Evolutionary conservation across 1,140 invertebrate species (phyloP).

Genomic region (Tribolium castaneum): DNA sequence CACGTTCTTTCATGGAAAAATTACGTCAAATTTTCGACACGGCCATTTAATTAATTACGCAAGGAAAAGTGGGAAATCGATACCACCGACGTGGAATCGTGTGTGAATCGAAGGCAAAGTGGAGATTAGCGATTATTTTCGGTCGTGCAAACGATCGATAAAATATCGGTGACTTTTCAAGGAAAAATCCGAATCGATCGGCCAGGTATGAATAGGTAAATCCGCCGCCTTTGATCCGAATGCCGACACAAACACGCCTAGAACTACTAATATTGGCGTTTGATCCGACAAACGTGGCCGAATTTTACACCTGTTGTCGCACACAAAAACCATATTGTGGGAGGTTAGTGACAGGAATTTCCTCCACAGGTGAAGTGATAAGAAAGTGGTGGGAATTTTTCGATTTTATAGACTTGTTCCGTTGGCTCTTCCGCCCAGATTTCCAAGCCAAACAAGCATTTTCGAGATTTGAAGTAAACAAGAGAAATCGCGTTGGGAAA

Average conservation of each 20-base stretch:
- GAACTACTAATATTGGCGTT: slow-evolving; percentile 46
- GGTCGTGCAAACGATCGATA: slow-evolving; percentile 46
- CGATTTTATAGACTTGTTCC: slow-evolving; percentile 42
- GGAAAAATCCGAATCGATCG: slow-evolving; percentile 24
- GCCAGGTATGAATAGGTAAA: slow-evolving; percentile 28
- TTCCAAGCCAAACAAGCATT: background rate
- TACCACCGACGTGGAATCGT: slow-evolving; percentile 33
- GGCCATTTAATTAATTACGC: slow-evolving; percentile 1
- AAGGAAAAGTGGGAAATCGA: slow-evolving; percentile 44
- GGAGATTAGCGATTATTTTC: slow-evolving; percentile 46
- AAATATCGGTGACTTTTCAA: slow-evolving; percentile 45
- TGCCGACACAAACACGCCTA: slow-evolving; percentile 40
- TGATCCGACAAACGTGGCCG: slow-evolving; percentile 35
- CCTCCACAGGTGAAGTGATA: slow-evolving; percentile 39
- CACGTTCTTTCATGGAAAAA: slow-evolving; percentile 1
- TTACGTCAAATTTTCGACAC: slow-evolving; percentile 26
- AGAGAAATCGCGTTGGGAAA: background rate
- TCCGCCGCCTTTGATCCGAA: slow-evolving; percentile 40
- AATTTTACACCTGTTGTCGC: slow-evolving; percentile 29
- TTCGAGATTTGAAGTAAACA: background rate
- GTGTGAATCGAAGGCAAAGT: slow-evolving; percentile 20
- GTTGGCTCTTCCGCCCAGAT: background rate
- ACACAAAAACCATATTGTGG: slow-evolving; percentile 16
- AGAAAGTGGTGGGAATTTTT: slow-evolving; percentile 36
- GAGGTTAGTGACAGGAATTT: slow-evolving; percentile 37